phyloP scores from a whole-genome alignment of 2,113 vertebrate genomes.

The Gorsachius goisagi region DNA sequence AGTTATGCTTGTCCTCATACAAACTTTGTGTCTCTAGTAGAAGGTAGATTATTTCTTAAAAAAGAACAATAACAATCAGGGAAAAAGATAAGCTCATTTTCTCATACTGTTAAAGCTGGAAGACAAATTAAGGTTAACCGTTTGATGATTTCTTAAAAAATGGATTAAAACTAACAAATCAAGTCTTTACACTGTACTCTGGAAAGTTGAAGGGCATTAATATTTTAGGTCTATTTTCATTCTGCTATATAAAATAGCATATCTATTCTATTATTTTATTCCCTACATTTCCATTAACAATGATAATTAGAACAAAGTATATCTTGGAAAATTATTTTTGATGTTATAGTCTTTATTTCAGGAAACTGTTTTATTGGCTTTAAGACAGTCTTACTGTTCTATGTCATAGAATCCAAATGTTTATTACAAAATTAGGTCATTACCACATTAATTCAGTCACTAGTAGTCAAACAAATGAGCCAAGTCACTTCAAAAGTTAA shows the following conservation, averaged over 20 bases:
- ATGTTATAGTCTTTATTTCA: background rate
- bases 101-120: background rate
- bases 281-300: background rate
- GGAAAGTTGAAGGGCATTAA: background rate
- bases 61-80: background rate
- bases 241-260: background rate
- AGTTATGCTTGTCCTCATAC: background rate
- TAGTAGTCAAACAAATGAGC: background rate
- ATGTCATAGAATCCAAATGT: background rate
- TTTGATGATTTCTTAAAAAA: background rate
- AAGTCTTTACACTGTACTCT: background rate
- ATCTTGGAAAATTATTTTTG: background rate
- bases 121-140: background rate
- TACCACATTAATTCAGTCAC: background rate
- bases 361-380: background rate
- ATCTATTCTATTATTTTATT: background rate
- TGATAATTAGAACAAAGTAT: background rate
- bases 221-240: background rate
- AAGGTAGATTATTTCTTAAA: background rate
- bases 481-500: background rate
- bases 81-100: background rate
- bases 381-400: background rate
- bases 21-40: background rate
- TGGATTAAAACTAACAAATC: background rate
- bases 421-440: background rate